Evolutionary conservation across 53 echinoderm and acorn worm species (phyloP).

Genomic region (Paelopatides confundens): DNA sequence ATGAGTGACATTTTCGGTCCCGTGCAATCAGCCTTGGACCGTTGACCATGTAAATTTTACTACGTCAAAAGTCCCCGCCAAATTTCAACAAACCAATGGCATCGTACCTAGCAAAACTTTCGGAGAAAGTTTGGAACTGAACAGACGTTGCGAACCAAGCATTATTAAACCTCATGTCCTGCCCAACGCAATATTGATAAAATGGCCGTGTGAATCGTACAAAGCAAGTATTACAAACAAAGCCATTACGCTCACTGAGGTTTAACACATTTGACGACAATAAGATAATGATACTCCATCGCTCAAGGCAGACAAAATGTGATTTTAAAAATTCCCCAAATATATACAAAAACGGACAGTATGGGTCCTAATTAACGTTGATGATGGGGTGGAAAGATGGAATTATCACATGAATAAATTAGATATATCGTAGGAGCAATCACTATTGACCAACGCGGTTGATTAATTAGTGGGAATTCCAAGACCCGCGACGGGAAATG

Average conservation of each 20-base stretch:
- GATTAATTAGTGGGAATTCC: constrained; percentile 52
- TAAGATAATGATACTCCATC: constrained; percentile 54
- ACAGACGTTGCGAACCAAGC: constrained; percentile 4
- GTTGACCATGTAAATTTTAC: constrained; percentile 7
- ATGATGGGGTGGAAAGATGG: not conserved
- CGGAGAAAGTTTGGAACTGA: constrained; percentile 19
- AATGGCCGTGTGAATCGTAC: constrained; percentile 41
- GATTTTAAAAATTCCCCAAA: constrained; percentile 40
- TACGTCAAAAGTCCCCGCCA: constrained; percentile 51
- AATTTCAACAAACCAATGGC: constrained; percentile 51
- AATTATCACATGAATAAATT: not conserved
- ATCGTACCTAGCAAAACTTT: constrained; percentile 39
- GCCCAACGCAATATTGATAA: not conserved
- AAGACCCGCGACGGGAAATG: constrained; percentile 58
- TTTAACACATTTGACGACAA: constrained; percentile 56
- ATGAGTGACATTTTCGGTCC: not conserved
- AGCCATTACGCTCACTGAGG: constrained; percentile 59
- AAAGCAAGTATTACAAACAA: constrained; percentile 55
- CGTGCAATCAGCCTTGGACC: not conserved
- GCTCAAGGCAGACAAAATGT: constrained; percentile 44
- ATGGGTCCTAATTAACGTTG: not conserved
- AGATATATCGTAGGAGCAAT: not conserved
- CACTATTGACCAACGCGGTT: constrained; percentile 1
- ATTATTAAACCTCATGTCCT: constrained; percentile 20
- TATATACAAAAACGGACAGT: constrained; percentile 3